Conservation (phyloP, 2,797 vertebrate genomes). For the Cyclopterus lumpus region DNA sequence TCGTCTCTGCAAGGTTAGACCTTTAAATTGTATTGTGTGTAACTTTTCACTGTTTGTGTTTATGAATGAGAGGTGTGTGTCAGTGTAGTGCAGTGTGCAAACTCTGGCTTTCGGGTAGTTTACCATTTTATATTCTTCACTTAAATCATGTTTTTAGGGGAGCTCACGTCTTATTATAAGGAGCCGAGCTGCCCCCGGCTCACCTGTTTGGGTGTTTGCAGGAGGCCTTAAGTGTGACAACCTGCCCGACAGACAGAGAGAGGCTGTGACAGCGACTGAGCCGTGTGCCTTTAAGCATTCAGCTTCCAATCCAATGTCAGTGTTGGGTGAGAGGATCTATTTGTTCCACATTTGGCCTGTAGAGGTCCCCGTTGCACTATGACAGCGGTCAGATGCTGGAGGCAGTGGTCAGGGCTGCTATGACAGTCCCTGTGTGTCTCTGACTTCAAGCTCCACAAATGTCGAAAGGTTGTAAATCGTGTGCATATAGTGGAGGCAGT, state of each 20-base stretch:
- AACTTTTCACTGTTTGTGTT: conserved; percentile 1
- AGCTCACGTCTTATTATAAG: background rate
- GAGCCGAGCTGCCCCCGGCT: background rate
- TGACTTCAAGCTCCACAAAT: conserved; percentile 36
- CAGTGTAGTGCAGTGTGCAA: background rate
- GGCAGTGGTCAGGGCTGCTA: conserved; percentile 11
- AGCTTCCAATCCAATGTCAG: conserved; percentile 32
- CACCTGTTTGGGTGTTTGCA: background rate
- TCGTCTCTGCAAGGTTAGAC: conserved; percentile 24
- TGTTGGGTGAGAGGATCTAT: background rate
- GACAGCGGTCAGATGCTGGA: conserved; percentile 5
- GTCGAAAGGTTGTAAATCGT: background rate
- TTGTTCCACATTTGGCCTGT: conserved; percentile 45
- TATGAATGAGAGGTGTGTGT: conserved; percentile 24
- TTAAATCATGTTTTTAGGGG: background rate
- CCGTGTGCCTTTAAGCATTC: conserved; percentile 42
- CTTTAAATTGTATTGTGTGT: conserved; percentile 16
- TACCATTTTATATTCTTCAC: background rate
- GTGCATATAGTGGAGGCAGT: background rate
- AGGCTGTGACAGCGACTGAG: conserved; percentile 56
- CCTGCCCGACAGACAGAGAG: conserved; percentile 40
- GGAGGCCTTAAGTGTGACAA: conserved; percentile 9
- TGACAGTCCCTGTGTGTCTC: conserved; percentile 1
- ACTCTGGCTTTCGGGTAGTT: background rate
- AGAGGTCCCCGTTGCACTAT: conserved; percentile 68